These are phyloP conservation scores for Myripristis jacobus DNA, from an alignment of 2,797 vertebrate species.

Conservation along the genomic window DNA sequence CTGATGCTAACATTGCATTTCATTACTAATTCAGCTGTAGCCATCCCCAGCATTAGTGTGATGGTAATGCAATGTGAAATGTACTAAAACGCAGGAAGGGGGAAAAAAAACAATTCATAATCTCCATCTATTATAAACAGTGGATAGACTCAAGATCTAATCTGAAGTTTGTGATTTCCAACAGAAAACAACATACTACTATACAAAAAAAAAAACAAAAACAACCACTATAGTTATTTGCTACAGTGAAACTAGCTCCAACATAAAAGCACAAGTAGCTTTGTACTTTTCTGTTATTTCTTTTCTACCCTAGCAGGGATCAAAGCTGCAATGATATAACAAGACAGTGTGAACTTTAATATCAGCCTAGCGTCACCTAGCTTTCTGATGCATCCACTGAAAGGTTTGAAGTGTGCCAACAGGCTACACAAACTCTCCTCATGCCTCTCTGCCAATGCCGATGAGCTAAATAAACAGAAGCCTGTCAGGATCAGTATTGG, in stretches of 20 bases:
- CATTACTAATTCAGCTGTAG: constrained; percentile 84
- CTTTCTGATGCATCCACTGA: too few species aligned
- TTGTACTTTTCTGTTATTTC: constrained; percentile 47
- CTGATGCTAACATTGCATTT: constrained; percentile 72
- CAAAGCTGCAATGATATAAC: constrained; percentile 39
- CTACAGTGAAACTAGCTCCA: constrained; percentile 2
- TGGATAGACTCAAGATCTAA: constrained; percentile 14
- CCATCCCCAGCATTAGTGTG: constrained; percentile 74
- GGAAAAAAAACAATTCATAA: constrained; percentile 35
- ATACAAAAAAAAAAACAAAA: constrained; percentile 14
- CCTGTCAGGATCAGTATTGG: constrained; percentile 40
- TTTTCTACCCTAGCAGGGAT: constrained; percentile 41
- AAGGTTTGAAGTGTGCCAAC: too few species aligned
- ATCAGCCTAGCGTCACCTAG: constrained; percentile 24
- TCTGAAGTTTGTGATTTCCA: constrained; percentile 13
- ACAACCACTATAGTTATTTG: constrained; percentile 11
- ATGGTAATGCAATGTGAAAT: constrained; percentile 80
- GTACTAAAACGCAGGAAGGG: constrained; percentile 57
- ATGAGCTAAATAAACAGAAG: constrained; percentile 57
- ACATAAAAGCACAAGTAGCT: constrained; percentile 46
- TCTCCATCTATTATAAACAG: constrained; percentile 55
- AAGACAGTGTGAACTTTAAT: constrained; percentile 27
- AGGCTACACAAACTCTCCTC: constrained; percentile 21
- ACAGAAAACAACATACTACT: constrained; percentile 19
- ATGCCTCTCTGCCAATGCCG: constrained; percentile 20